Evolutionary conservation across 2,888 invertebrate genomes (phyloP), one percentile per base, ranked within the genome.

Genomic region (Drosophila lutescens): DNA sequence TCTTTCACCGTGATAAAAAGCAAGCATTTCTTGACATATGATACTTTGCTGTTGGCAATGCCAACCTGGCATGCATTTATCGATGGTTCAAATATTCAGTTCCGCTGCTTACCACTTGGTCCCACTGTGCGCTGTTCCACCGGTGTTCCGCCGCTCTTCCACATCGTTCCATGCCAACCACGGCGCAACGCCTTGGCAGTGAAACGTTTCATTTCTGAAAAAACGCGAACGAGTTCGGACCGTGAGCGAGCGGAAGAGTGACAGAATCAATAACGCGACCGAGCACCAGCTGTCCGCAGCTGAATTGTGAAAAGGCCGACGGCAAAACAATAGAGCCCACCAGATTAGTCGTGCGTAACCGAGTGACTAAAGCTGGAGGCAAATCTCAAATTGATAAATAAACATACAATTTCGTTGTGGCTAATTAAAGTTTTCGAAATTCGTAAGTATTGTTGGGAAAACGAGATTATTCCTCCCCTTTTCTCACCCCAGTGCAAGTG

Each of bases 261-360:
- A n/a, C 17, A 36, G 13, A 40, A 43, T 12, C 15, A 30, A 41
- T 13, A 56, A 36, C 55, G 55, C n/a, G 26, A 26, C 10, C 26
- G 36, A 36, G 46, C 58, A 47, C 38, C 58, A 58, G 61, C 58
- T 58, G 61, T 30, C 30, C 44, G 5, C 30, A 32, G 58, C 51
- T 38, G 58, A 68, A 55, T 47, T 62, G 53, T 47, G 58, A 84
- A 32, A 77, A 77, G 43, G 56, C 82, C 86, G 86, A 77, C 82
- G 82, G 82, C 77, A 85, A 83, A 80, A 76, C 76, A 55, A 26
- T 23, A 40, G 12, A 56, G 32, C 46, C 12, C 54, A 23, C 15
- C 46, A 43, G 57, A 65, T 60, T 77, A 53, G 17, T 60, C 58
- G 76, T 68, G 74, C 68, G 72, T 74, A 69, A 68, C 71, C 53